phyloP scores from a whole-genome alignment of 2,113 vertebrate genomes.

The Tragulus kanchil region DNA sequence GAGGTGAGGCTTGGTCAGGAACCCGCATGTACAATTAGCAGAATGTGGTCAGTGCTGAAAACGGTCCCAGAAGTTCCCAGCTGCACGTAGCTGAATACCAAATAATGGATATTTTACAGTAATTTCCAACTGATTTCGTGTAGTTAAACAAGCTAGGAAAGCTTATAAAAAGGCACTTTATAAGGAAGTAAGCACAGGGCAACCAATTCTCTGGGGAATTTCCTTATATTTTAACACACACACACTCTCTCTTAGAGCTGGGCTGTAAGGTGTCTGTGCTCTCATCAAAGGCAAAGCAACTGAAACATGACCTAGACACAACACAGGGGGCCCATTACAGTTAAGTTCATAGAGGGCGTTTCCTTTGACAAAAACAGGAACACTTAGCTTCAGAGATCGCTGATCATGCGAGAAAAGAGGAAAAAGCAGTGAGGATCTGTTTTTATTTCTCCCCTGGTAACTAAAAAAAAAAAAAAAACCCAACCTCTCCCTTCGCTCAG shows the following conservation, averaged over 20 bases:
- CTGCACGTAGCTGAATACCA: slow-evolving; percentile 33
- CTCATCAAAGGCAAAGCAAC: slow-evolving; percentile 39
- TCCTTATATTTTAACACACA: slow-evolving; percentile 6
- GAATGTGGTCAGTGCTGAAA: slow-evolving; percentile 2
- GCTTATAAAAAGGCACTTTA: not conserved
- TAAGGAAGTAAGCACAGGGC: not conserved
- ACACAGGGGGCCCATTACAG: not conserved
- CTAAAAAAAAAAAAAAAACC: not conserved
- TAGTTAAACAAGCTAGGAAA: not conserved
- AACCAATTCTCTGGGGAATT: slow-evolving; percentile 20
- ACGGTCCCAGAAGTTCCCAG: not conserved
- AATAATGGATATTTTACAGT: not conserved
- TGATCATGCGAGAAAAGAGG: slow-evolving; percentile 62
- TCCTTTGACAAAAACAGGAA: slow-evolving; percentile 81
- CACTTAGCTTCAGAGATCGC: slow-evolving; percentile 68
- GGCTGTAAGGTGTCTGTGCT: not conserved
- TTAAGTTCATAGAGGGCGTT: slow-evolving; percentile 78
- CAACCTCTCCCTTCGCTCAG: too few relatives aligned
- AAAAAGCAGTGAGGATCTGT: slow-evolving; percentile 54
- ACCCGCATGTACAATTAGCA: not conserved
- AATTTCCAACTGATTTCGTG: slow-evolving; percentile 26
- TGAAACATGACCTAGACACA: slow-evolving; percentile 45
- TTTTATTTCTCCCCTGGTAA: slow-evolving; percentile 55
- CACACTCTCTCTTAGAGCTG: not conserved
- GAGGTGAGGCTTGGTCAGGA: not conserved